A percentile compares a stretch with the other conserved stretches of the same genome.
These are phyloP conservation scores for Aphelocoma californica DNA, from an alignment of 2,797 vertebrate species.

Conservation along the genomic window DNA sequence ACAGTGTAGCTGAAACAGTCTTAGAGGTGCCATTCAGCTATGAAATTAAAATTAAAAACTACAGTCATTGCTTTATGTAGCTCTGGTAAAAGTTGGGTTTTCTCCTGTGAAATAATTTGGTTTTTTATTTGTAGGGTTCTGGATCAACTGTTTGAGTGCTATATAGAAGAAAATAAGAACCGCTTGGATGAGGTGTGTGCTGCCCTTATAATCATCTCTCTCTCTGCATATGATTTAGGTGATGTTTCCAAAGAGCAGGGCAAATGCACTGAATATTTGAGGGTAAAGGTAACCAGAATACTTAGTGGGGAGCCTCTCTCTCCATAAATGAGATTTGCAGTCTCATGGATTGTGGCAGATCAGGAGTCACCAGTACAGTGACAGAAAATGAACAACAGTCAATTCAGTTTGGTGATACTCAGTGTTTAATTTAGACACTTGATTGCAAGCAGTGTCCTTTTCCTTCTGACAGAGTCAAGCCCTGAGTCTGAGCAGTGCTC, in stretches of 20 bases:
- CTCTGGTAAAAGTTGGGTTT: background rate
- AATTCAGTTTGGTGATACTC: background rate
- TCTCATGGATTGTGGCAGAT: background rate
- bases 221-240: background rate
- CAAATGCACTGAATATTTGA: background rate
- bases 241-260: background rate
- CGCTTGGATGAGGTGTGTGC: slow-evolving; percentile 84
- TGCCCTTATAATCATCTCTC: background rate
- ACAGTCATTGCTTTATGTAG: background rate
- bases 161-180: slow-evolving; percentile 86
- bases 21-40: background rate
- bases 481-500: background rate
- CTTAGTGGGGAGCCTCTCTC: background rate
- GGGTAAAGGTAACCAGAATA: background rate
- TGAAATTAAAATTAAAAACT: background rate
- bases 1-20: background rate
- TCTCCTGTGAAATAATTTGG: background rate
- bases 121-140: slow-evolving; percentile 80
- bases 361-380: background rate
- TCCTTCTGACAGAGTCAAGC: background rate
- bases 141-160: slow-evolving; percentile 84
- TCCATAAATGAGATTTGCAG: background rate
- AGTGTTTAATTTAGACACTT: background rate
- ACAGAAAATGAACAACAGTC: background rate
- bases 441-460: background rate